Evolutionary conservation across 2,797 vertebrate species (phyloP).

Genomic region (Chromis chromis): DNA sequence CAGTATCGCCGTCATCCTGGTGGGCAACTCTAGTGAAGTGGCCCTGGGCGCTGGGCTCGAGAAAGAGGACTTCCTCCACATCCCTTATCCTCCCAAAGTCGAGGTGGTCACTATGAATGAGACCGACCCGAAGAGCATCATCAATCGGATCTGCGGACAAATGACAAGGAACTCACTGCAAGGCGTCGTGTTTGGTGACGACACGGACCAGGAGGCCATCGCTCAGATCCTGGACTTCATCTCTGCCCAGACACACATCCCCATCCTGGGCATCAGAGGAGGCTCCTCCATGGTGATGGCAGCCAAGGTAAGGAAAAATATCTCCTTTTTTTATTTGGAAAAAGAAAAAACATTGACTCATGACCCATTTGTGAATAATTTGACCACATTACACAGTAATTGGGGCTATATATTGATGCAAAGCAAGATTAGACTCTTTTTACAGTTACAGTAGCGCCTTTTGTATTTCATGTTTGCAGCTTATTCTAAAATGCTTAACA

Average conservation of each 20-base stretch:
- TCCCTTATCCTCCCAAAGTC: constrained; percentile 94
- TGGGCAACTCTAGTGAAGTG: constrained; percentile 97
- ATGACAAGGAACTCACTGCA: constrained; percentile 97
- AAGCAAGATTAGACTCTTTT: background rate
- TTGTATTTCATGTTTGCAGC: background rate
- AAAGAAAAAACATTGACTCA: background rate
- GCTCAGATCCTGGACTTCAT: constrained; percentile 99
- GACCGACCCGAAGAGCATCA: constrained; percentile 98
- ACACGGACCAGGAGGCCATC: constrained; percentile 98
- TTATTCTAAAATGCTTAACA: background rate
- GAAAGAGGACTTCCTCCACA: constrained; percentile 98
- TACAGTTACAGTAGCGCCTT: background rate
- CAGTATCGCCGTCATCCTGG: constrained; percentile 95
- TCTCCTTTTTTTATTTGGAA: background rate
- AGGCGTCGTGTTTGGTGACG: constrained; percentile 97
- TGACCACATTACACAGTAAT: background rate
- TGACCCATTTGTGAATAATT: too few species aligned
- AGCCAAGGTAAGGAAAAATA: constrained; percentile 90
- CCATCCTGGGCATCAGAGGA: constrained; percentile 97
- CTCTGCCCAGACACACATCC: constrained; percentile 97
- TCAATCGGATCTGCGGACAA: constrained; percentile 95
- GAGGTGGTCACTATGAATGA: constrained; percentile 99
- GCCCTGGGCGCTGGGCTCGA: constrained; percentile 94
- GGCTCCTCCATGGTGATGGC: constrained; percentile 99
- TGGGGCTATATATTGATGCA: background rate